A percentile compares a stretch with the other conserved stretches of the same genome.
Conservation (phyloP, 2,113 vertebrate genomes). For the Catharus fuscescens region DNA sequence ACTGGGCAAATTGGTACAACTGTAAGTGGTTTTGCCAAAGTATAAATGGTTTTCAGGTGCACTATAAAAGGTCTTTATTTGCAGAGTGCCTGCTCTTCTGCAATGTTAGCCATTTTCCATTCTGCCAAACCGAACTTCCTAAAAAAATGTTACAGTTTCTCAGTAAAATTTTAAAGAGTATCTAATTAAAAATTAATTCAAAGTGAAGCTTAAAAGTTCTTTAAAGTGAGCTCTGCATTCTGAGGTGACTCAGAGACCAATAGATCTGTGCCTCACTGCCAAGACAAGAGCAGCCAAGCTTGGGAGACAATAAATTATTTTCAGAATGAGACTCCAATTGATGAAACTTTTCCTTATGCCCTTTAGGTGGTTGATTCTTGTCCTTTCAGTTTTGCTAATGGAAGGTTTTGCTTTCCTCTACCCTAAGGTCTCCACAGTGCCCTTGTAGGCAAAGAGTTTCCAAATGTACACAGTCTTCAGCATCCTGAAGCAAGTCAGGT, state of each 20-base stretch:
- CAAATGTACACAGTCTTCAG: neutral
- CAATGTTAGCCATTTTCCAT: neutral
- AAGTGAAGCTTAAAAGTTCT: neutral
- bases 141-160: neutral
- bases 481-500: neutral
- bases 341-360: neutral
- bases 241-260: neutral
- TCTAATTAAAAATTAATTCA: slow-evolving; percentile 21
- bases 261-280: neutral
- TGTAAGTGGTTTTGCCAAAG: neutral
- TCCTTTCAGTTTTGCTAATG: neutral
- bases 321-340: neutral
- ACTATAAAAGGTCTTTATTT: neutral
- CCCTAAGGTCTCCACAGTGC: neutral
- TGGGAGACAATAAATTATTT: neutral
- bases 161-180: neutral
- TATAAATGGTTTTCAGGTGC: neutral
- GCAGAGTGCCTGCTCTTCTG: neutral
- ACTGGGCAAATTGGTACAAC: neutral
- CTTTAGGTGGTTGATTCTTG: neutral
- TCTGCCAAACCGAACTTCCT: neutral
- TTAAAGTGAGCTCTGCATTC: neutral
- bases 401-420: neutral
- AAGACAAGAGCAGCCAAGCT: neutral
- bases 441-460: neutral